A percentile compares a stretch with the other conserved stretches of the same genome.
These are phyloP conservation scores for Coelopa pilipes DNA, from an alignment of 2,888 invertebrate species.

Conservation along the genomic window DNA sequence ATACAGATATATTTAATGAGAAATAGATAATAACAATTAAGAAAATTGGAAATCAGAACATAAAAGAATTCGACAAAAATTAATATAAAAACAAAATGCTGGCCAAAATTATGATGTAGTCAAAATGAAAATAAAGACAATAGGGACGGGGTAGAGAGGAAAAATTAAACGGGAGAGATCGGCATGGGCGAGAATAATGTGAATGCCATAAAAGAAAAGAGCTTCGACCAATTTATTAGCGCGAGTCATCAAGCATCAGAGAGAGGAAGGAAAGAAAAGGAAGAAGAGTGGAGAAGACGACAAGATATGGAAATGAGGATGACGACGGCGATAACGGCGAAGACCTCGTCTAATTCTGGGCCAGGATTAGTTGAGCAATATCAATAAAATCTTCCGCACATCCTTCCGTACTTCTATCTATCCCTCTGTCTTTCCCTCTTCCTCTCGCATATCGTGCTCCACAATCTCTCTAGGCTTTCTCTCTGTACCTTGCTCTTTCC, in stretches of 20 bases:
- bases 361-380: neutral
- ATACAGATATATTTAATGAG: no score
- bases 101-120: no score
- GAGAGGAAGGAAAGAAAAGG: no score
- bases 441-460: no score
- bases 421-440: neutral
- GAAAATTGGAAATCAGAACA: no score
- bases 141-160: neutral
- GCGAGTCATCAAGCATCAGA: constrained; percentile 4
- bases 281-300: neutral
- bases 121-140: neutral
- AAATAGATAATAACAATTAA: no score
- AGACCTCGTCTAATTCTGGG: neutral
- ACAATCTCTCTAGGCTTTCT: no score
- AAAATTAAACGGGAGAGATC: neutral
- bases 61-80: no score
- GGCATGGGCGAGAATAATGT: neutral
- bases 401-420: neutral
- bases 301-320: neutral
- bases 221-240: neutral
- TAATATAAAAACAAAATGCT: no score
- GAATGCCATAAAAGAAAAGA: neutral
- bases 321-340: neutral
- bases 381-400: neutral
- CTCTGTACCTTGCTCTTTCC: neutral